Conservation (phyloP, 2,113 vertebrate genomes). For the Casuarius casuarius region DNA sequence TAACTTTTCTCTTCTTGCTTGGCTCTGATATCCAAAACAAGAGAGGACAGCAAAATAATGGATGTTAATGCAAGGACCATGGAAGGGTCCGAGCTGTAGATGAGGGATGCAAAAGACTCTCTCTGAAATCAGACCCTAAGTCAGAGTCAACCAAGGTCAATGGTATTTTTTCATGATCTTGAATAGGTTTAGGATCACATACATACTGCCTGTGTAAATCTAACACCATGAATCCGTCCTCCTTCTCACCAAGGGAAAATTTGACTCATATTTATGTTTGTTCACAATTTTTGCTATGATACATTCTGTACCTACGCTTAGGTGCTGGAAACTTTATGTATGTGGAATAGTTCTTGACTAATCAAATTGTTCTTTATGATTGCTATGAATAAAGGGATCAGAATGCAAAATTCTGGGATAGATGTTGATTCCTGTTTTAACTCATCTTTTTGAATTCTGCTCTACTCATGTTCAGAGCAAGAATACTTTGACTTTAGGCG, state of each 20-base stretch:
- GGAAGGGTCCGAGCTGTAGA: background rate
- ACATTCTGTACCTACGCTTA: background rate
- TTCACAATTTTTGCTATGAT: background rate
- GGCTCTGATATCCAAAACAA: constrained; percentile 36
- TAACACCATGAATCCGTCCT: background rate
- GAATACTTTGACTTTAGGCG: constrained; percentile 41
- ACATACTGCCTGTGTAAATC: background rate
- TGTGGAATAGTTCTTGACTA: background rate
- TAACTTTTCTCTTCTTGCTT: constrained; percentile 29
- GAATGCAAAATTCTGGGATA: background rate
- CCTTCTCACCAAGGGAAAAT: background rate
- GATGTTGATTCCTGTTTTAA: background rate
- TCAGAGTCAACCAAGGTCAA: background rate
- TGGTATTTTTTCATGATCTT: background rate
- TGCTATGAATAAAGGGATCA: background rate
- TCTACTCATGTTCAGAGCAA: background rate
- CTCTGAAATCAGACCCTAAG: background rate
- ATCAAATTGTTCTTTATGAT: background rate
- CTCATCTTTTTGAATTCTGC: background rate
- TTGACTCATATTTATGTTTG: background rate
- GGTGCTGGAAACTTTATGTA: background rate
- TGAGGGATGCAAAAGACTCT: background rate
- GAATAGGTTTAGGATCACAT: background rate
- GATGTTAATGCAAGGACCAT: background rate
- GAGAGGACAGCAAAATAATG: constrained; percentile 24